Evolutionary conservation across 1,140 invertebrate genomes (phyloP).

Genomic region (Bombus superbus): DNA sequence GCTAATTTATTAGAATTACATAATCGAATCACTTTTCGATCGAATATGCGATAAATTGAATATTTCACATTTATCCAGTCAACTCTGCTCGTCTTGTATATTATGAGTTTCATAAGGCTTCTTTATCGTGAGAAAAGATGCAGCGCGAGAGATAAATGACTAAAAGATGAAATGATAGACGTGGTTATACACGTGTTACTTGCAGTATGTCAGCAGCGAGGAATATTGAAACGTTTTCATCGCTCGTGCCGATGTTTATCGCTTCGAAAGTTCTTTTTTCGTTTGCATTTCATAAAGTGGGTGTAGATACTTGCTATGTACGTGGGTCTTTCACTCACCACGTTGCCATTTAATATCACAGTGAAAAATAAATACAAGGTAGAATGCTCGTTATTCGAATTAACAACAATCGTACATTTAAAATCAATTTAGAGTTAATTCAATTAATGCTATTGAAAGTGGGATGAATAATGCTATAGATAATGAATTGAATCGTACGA

Average conservation of each 20-base stretch:
- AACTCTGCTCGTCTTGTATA: background rate
- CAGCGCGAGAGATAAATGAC: background rate
- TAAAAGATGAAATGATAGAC: slow-evolving; percentile 12
- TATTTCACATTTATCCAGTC: background rate
- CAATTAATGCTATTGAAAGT: too few relatives aligned
- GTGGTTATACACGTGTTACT: slow-evolving; percentile 13
- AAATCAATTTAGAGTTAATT: too few relatives aligned
- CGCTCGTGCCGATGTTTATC: slow-evolving; percentile 29
- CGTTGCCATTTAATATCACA: background rate
- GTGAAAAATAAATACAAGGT: background rate
- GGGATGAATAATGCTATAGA: too few relatives aligned
- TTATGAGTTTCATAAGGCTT: background rate
- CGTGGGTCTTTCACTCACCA: background rate
- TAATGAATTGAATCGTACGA: too few relatives aligned
- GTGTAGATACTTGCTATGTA: background rate
- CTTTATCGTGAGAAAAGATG: slow-evolving; percentile 5
- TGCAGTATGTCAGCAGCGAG: background rate
- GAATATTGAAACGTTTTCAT: slow-evolving; percentile 37
- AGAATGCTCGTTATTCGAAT: too few relatives aligned
- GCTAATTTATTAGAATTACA: too few relatives aligned
- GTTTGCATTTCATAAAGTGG: slow-evolving; percentile 12
- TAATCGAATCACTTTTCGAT: too few relatives aligned
- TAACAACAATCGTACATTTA: too few relatives aligned
- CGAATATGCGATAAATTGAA: background rate
- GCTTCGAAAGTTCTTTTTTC: background rate